phyloP scores from a whole-genome alignment of 1,140 invertebrate genomes.

The Aporrectodea caliginosa region DNA sequence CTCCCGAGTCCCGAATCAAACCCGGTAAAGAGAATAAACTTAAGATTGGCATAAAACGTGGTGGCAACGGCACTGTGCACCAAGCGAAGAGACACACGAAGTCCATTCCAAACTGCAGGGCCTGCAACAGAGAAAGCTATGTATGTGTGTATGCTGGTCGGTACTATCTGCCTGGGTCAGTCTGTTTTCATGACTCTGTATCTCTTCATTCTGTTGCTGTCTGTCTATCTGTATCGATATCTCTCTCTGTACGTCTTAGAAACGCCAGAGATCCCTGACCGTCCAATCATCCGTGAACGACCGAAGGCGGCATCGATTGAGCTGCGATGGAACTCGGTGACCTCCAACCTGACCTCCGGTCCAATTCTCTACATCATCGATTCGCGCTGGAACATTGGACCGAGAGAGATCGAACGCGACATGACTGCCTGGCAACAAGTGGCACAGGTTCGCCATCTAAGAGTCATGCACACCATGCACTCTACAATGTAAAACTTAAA shows the following conservation, averaged over 20 bases:
- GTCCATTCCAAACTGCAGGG: too few species aligned
- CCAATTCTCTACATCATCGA: slow-evolving; percentile 31
- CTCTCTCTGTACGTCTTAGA: slow-evolving; percentile 7
- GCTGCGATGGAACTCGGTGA: slow-evolving; percentile 27
- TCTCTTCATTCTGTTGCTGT: neutral
- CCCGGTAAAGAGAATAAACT: too few species aligned
- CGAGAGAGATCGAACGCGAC: neutral
- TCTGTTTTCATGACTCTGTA: neutral
- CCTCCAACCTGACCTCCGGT: neutral
- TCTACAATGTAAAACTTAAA: too few species aligned
- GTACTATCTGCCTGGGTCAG: too few species aligned
- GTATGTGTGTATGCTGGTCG: too few species aligned
- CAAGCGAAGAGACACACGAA: too few species aligned
- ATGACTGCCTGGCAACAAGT: slow-evolving; percentile 30
- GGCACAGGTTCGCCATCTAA: slow-evolving; percentile 26
- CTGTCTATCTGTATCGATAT: neutral
- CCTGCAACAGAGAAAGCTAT: too few species aligned
- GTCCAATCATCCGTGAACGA: slow-evolving; percentile 20
- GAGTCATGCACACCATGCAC: too few species aligned
- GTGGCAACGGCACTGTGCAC: too few species aligned
- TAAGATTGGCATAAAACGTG: too few species aligned
- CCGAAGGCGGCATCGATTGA: slow-evolving; percentile 14
- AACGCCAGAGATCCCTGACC: slow-evolving; percentile 23
- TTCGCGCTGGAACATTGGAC: slow-evolving; percentile 26
- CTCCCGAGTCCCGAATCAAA: too few species aligned